These are phyloP conservation scores for Lamprotornis superbus DNA, from an alignment of 2,113 vertebrate genomes.

Conservation along the genomic window DNA sequence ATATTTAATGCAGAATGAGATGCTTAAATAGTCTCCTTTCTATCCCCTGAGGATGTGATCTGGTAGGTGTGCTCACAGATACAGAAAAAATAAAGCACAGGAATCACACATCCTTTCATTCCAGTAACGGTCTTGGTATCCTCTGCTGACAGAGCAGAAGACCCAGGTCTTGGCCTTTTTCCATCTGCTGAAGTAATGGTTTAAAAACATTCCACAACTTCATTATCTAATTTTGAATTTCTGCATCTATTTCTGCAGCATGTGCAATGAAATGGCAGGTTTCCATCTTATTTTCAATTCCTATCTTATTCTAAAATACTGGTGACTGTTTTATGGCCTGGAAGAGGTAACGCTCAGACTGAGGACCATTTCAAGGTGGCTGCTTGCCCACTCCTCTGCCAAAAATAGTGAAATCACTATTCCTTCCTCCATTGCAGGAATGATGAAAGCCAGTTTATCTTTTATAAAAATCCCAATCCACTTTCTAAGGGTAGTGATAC, in stretches of 20 bases:
- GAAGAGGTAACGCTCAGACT: background rate
- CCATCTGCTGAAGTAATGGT: conserved; percentile 33
- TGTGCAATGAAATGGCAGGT: conserved; percentile 32
- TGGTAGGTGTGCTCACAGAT: background rate
- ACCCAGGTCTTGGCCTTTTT: background rate
- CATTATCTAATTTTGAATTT: conserved; percentile 26
- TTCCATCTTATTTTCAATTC: conserved; percentile 38
- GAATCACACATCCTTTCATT: fast-evolving
- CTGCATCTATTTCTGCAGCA: background rate
- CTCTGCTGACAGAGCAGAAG: background rate
- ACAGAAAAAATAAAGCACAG: background rate
- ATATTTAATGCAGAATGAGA: background rate
- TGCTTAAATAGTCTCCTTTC: background rate
- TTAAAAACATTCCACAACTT: background rate
- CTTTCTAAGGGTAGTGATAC: background rate
- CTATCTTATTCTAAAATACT: conserved; percentile 1
- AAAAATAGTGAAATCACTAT: conserved; percentile 36
- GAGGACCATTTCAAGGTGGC: conserved; percentile 16
- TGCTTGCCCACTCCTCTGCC: conserved; percentile 23
- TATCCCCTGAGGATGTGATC: background rate
- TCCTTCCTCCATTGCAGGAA: background rate
- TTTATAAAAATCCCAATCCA: background rate
- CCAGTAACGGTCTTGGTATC: background rate
- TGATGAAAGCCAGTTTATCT: background rate
- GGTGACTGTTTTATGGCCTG: conserved; percentile 15